These are phyloP conservation scores for Listronotus oregonensis DNA, from an alignment of 1,140 invertebrate species.

Conservation along the genomic window DNA sequence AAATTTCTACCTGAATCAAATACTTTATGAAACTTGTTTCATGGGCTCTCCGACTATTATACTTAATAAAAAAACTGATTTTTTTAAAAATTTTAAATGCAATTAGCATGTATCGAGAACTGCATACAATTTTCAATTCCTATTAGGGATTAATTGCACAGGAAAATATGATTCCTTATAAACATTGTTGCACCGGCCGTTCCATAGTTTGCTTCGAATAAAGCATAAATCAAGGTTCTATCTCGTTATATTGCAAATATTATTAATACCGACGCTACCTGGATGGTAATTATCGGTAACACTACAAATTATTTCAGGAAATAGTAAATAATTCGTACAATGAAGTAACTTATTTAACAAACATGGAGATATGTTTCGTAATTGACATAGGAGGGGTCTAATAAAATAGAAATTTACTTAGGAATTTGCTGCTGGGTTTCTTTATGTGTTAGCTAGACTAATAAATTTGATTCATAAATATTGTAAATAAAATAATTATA, in stretches of 20 bases:
- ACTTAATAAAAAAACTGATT: too few species aligned
- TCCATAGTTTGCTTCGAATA: slow-evolving; percentile 1
- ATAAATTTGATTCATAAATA: too few species aligned
- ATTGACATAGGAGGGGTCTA: neutral
- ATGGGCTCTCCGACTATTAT: too few species aligned
- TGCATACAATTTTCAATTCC: too few species aligned
- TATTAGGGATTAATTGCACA: neutral
- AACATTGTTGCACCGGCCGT: neutral
- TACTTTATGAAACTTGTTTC: too few species aligned
- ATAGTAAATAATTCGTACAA: slow-evolving; percentile 11
- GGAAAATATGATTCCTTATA: slow-evolving; percentile 1
- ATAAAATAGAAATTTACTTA: neutral
- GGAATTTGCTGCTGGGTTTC: neutral
- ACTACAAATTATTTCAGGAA: slow-evolving; percentile 14
- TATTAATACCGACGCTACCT: slow-evolving; percentile 8
- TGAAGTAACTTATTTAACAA: neutral
- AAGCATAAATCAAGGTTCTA: slow-evolving; percentile 8
- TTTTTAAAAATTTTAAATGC: too few species aligned
- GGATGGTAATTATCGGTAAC: slow-evolving; percentile 4
- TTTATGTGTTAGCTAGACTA: too few species aligned
- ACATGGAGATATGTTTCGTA: too few species aligned
- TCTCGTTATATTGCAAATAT: slow-evolving; percentile 12
- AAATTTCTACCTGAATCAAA: too few species aligned
- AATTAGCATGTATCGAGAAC: too few species aligned
- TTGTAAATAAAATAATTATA: too few species aligned